Conservation (phyloP, 2,113 vertebrate species). For the Dryoscopus gambensis region DNA sequence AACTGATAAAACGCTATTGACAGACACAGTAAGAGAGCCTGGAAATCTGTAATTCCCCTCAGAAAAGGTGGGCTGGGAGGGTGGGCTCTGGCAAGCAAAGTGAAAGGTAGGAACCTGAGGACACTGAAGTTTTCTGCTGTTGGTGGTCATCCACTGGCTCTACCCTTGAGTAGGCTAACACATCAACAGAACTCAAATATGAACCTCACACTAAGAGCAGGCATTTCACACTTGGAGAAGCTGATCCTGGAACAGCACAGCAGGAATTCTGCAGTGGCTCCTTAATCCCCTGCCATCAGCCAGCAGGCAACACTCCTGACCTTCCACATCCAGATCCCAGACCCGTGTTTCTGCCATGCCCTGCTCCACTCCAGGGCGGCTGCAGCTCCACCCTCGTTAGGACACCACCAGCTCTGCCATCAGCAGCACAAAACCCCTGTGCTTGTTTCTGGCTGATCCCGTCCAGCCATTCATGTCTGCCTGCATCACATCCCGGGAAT, state of each 20-base stretch:
- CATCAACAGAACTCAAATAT: neutral
- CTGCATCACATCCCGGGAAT: neutral
- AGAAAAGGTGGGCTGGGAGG: neutral
- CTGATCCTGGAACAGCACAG: neutral
- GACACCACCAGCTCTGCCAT: neutral
- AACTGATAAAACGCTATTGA: neutral
- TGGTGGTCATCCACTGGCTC: neutral
- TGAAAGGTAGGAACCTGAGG: neutral
- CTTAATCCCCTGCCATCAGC: neutral
- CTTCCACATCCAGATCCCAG: neutral
- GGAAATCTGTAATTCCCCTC: neutral
- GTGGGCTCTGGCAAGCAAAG: neutral
- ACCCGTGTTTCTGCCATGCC: neutral
- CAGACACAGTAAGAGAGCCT: neutral
- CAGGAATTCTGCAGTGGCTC: neutral
- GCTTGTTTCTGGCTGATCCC: neutral
- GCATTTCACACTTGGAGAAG: neutral
- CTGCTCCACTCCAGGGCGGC: fast-evolving
- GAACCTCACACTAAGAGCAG: neutral
- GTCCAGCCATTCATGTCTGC: neutral
- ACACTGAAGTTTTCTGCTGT: neutral
- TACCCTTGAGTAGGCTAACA: neutral
- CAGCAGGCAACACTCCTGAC: neutral
- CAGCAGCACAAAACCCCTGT: neutral
- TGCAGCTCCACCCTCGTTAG: neutral